Conservation (phyloP, 2,113 vertebrate species). For the Serranochromis macrocephalus region DNA sequence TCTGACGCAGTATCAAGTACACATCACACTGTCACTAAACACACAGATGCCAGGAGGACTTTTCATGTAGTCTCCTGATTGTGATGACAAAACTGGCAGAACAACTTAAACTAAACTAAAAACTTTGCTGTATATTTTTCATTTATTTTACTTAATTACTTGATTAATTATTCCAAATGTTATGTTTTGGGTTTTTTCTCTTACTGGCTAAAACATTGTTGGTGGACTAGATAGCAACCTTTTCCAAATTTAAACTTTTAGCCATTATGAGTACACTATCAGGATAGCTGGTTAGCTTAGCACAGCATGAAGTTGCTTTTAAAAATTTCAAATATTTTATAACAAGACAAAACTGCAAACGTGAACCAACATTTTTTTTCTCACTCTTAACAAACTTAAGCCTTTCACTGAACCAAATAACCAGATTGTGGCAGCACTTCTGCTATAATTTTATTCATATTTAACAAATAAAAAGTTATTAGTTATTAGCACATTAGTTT, state of each 20-base stretch:
- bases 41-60: neutral
- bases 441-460: neutral
- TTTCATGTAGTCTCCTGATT: neutral
- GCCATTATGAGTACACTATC: neutral
- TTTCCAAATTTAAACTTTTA: neutral
- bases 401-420: neutral
- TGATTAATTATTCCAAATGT: rapidly evolving
- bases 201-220: rapidly evolving
- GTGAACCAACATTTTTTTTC: neutral
- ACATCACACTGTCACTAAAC: rapidly evolving
- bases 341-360: neutral
- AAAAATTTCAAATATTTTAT: neutral
- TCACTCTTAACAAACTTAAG: neutral
- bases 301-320: neutral
- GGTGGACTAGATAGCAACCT: neutral
- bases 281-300: neutral
- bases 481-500: neutral
- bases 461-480: neutral
- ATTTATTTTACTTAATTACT: neutral
- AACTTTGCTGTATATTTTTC: neutral
- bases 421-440: neutral
- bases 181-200: neutral
- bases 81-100: neutral
- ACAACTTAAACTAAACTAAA: neutral
- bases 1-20: rapidly evolving